Percentiles rank a stretch among this genome's conserved stretches.
Conservation (phyloP, 2,888 invertebrate species). For the Hipparchia semele region DNA sequence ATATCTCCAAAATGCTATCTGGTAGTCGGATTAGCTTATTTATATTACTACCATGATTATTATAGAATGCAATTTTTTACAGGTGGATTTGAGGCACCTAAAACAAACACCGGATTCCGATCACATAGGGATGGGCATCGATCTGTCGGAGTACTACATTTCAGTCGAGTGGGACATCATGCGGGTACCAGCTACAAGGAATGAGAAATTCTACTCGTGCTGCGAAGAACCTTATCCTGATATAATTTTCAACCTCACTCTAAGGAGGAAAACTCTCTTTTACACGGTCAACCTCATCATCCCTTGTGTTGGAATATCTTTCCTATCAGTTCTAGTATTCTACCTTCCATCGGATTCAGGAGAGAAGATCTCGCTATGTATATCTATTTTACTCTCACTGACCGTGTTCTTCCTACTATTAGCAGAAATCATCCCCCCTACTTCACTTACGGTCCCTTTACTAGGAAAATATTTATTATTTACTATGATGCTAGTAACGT, state of each 20-base stretch:
- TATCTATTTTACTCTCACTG: conserved; percentile 95
- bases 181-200: conserved; percentile 94
- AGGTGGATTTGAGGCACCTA: conserved; percentile 96
- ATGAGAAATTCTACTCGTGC: conserved; percentile 97
- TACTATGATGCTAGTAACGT: conserved; percentile 96
- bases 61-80: conserved; percentile 50
- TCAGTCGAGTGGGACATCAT: conserved; percentile 99
- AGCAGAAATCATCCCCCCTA: conserved; percentile 97
- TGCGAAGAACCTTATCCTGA: conserved; percentile 98
- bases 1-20: no score
- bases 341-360: conserved; percentile 99
- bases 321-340: conserved; percentile 98
- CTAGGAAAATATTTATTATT: conserved; percentile 96
- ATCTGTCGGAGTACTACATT: conserved; percentile 96
- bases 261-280: conserved; percentile 97
- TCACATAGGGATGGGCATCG: conserved; percentile 94
- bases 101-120: conserved; percentile 94
- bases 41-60: not conserved
- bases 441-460: conserved; percentile 95
- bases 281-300: conserved; percentile 99
- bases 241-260: conserved; percentile 98
- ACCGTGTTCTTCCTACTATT: conserved; percentile 97
- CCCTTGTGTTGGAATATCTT: conserved; percentile 98
- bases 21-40: not conserved
- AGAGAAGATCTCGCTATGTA: conserved; percentile 98